phyloP scores from a whole-genome alignment of 2,113 vertebrate genomes.

The Scatophagus argus region DNA sequence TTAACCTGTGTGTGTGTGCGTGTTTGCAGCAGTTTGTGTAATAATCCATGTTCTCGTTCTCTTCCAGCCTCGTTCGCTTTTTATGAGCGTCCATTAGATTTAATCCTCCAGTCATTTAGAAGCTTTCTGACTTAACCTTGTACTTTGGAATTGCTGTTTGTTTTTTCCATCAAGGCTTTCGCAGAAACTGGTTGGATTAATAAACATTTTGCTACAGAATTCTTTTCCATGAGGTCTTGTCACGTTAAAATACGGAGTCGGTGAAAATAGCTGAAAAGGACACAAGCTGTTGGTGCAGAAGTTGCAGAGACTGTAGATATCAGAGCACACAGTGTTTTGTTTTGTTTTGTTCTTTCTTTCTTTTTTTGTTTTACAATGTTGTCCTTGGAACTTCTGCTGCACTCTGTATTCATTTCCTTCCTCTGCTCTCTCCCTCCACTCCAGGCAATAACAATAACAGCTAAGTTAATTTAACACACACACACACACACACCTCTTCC shows the following conservation, averaged over 20 bases:
- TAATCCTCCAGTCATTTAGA: conserved; percentile 34
- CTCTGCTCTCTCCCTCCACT: conserved; percentile 47
- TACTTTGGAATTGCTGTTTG: conserved; percentile 19
- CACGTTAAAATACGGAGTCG: not conserved
- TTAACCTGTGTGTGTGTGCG: not conserved
- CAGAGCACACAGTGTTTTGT: conserved; percentile 13
- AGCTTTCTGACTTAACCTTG: conserved; percentile 36
- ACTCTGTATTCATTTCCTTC: conserved; percentile 61
- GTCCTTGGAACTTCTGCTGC: conserved; percentile 60
- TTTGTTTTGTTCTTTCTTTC: no score
- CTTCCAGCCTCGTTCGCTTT: conserved; percentile 5
- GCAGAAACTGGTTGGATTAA: not conserved
- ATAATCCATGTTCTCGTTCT: not conserved
- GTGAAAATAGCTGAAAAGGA: not conserved
- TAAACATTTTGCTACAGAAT: not conserved
- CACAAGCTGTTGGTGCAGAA: not conserved
- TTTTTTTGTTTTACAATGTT: conserved; percentile 33
- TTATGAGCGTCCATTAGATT: conserved; percentile 28
- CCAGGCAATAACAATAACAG: conserved; percentile 59
- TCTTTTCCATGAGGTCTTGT: not conserved
- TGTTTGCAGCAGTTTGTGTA: not conserved
- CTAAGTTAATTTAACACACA: conserved; percentile 42
- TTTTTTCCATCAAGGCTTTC: conserved; percentile 15
- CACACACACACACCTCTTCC: conserved; percentile 32
- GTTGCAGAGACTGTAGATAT: not conserved